Base-by-base conservation (phyloP, 2,797 vertebrate species). In the Peromyscus nudipes region DNA sequence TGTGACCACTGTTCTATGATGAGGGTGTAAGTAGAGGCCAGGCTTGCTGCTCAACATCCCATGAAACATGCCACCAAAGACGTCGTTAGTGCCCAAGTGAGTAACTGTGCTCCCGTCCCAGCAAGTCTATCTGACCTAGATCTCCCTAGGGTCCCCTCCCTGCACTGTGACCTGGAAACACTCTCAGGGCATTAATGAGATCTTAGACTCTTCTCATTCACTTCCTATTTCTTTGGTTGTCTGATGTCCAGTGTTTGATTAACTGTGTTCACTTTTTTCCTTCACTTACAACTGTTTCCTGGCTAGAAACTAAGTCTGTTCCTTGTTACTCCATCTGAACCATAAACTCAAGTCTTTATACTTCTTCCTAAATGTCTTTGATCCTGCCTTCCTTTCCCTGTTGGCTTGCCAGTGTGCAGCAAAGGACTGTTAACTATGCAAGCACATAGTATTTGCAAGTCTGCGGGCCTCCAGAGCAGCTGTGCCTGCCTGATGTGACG, bases 281-380 rank as follows among this genome's bases (percentile, higher is more conserved):
- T 82, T 95, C 43, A 49, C 40, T 96, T 97, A 71, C 76, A 43
- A 27, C 55, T 37, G 2, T 73, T 90, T 94, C 80, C 80, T 88
- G 17, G 16, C 31, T 4, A 27, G 37, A 95, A 89, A 96, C 19
- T 25, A 64, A 92, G 90, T 83, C 16, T 0, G 16, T 34, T 88
- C 11, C 16, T 46, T 67, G 4, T 80, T 83, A 89, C 29, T 82
- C 27, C 21, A 62, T 79, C n/a, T 90, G 79, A 67, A 65, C 34
- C 40, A 52, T 67, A 89, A 90, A 57, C 55, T 75, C n/a, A 94
- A 87, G 17, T 52, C 43, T 69, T 43, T 9, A 80, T 52, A 65
- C 80, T 62, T 91, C 57, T 85, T 88, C 95, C 89, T 27, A 77
- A 82, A 76, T 46, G 14, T n/a, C 3, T 80, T 89, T 96, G 57